Percentiles rank a stretch among this genome's conserved stretches.
Conservation (phyloP, 1,140 invertebrate genomes). For the Grapholita molesta region DNA sequence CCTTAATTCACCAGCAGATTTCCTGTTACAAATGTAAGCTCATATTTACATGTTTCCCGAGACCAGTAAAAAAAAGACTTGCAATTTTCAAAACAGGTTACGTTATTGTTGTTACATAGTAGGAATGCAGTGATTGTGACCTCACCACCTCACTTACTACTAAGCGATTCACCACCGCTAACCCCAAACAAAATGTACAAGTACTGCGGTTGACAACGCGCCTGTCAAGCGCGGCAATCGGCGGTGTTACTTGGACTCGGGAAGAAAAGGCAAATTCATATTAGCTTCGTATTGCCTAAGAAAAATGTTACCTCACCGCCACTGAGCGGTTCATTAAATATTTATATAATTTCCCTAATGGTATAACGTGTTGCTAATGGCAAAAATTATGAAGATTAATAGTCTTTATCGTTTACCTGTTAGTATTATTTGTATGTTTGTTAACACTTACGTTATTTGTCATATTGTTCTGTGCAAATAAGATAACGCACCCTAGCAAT, state of each 20-base stretch:
- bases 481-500: slow-evolving; percentile 10
- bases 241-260: too few relatives aligned
- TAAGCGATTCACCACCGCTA: too few relatives aligned
- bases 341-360: too few relatives aligned
- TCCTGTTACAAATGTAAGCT: slow-evolving; percentile 5
- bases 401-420: background rate
- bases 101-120: background rate
- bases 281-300: too few relatives aligned
- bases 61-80: background rate
- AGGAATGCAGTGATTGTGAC: background rate
- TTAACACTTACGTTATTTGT: slow-evolving; percentile 10
- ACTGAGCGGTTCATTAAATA: too few relatives aligned
- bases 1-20: slow-evolving; percentile 5
- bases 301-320: too few relatives aligned
- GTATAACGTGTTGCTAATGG: too few relatives aligned
- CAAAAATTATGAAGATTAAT: background rate
- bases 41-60: background rate
- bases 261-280: too few relatives aligned
- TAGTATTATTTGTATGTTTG: background rate
- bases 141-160: too few relatives aligned
- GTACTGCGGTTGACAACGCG: too few relatives aligned
- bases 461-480: slow-evolving; percentile 6
- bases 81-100: background rate
- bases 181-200: too few relatives aligned
- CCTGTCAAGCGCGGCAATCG: too few relatives aligned